Conservation (phyloP, 2,113 vertebrate genomes). For the Hypomesus transpacificus region DNA sequence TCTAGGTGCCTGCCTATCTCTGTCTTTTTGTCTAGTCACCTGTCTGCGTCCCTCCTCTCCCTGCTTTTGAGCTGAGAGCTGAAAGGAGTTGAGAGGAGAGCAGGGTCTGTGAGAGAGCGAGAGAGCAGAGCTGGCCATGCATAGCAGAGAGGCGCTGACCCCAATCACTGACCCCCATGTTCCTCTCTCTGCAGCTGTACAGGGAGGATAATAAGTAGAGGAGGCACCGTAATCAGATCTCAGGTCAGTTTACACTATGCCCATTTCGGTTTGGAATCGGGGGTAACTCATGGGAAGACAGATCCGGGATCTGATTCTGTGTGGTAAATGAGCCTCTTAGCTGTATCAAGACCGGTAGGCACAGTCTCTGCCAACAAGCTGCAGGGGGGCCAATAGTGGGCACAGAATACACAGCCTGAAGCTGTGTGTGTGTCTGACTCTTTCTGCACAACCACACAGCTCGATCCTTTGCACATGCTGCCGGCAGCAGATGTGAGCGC, state of each 20-base stretch:
- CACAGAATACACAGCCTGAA: constrained; percentile 52
- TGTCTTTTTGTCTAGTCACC: too few species aligned
- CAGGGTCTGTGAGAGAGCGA: too few species aligned
- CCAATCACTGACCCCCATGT: constrained; percentile 25
- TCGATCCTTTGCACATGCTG: constrained; percentile 40
- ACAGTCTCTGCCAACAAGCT: constrained; percentile 29
- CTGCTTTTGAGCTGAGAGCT: too few species aligned
- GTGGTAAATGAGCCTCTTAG: too few species aligned
- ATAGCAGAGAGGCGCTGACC: constrained; percentile 52
- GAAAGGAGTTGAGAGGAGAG: neutral
- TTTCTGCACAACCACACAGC: constrained; percentile 1
- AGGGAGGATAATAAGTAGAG: neutral
- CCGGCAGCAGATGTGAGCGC: constrained; percentile 50
- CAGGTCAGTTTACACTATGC: too few species aligned
- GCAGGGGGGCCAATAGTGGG: constrained; percentile 18
- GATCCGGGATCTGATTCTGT: too few species aligned
- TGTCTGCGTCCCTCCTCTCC: too few species aligned
- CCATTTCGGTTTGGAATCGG: too few species aligned
- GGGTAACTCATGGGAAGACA: too few species aligned
- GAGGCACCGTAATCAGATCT: too few species aligned
- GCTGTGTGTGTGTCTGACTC: constrained; percentile 10
- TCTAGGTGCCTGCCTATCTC: too few species aligned
- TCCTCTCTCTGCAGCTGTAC: neutral
- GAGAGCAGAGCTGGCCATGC: constrained; percentile 30
- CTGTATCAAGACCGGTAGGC: too few species aligned